A percentile compares a stretch with the other conserved stretches of the same genome.
Evolutionary conservation across 2,797 vertebrate species (phyloP).

Genomic region (Lycodopsis pacificus): DNA sequence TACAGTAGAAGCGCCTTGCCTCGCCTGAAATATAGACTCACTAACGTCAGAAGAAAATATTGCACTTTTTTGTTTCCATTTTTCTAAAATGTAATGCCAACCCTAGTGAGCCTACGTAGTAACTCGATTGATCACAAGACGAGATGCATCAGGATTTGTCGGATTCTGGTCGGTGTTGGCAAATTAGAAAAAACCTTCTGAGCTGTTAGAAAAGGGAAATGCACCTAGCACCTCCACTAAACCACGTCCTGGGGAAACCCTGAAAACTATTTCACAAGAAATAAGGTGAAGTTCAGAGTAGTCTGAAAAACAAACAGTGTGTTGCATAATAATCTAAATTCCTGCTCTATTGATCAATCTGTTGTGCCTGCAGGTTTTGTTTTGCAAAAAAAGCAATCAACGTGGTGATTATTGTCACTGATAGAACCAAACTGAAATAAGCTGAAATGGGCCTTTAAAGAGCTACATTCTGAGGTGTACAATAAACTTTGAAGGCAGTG

Average conservation of each 20-base stretch:
- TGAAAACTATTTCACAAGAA: conserved; percentile 59
- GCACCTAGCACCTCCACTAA: conserved; percentile 27
- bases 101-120: background rate
- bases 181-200: background rate
- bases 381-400: background rate
- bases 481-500: conserved; percentile 8
- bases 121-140: background rate
- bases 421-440: conserved; percentile 12
- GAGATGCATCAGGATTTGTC: background rate
- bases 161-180: background rate
- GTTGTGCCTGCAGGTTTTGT: too few species aligned
- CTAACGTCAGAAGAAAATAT: background rate
- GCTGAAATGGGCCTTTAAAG: conserved; percentile 38
- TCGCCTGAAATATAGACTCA: background rate
- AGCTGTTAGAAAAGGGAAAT: conserved; percentile 12
- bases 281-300: conserved; percentile 22
- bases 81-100: background rate
- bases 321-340: background rate
- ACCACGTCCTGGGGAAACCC: conserved; percentile 59
- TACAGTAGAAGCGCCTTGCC: background rate
- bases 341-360: background rate
- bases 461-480: conserved; percentile 78
- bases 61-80: background rate
- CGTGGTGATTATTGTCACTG: background rate
- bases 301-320: background rate